A percentile compares a stretch with the other conserved stretches of the same genome.
Conservation (phyloP, 2,113 vertebrate genomes). For the Saguinus midas region DNA sequence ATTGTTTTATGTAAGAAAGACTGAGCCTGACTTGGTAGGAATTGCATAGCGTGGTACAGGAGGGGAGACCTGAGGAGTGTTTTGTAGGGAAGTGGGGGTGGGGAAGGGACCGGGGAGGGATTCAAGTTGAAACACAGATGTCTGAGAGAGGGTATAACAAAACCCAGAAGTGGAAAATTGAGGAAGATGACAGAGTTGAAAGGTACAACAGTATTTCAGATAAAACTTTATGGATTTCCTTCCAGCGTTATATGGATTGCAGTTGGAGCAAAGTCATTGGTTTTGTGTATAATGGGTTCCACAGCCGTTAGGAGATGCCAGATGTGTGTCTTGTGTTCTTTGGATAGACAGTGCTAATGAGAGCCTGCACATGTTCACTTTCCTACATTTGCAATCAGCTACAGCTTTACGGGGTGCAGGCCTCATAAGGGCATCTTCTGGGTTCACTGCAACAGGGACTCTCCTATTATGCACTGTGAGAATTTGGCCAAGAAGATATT, state of each 20-base stretch:
- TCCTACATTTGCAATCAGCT: background rate
- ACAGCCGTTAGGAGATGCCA: constrained; percentile 47
- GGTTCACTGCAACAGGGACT: background rate
- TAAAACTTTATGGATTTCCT: constrained; percentile 59
- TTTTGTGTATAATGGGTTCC: constrained; percentile 58
- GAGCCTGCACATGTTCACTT: background rate
- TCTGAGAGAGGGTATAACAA: constrained; percentile 40
- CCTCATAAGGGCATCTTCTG: background rate
- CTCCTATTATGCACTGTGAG: background rate
- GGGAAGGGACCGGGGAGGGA: background rate
- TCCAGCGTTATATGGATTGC: background rate
- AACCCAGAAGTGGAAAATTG: constrained; percentile 67
- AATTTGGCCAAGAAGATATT: constrained; percentile 22
- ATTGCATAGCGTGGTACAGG: background rate
- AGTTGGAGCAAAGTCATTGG: constrained; percentile 13
- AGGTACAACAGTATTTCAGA: constrained; percentile 62
- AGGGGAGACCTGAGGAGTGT: background rate
- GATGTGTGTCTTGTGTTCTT: constrained; percentile 52
- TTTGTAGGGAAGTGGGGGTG: background rate
- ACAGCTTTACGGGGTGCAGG: background rate
- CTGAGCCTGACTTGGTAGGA: background rate
- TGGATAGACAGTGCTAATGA: constrained; percentile 41
- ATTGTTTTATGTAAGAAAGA: background rate
- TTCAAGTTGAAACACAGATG: constrained; percentile 61
- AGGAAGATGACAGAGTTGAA: constrained; percentile 61